Percentiles rank a stretch among this genome's conserved stretches.
phyloP scores from a whole-genome alignment of 2,888 invertebrate genomes.

The Mythimna impura region DNA sequence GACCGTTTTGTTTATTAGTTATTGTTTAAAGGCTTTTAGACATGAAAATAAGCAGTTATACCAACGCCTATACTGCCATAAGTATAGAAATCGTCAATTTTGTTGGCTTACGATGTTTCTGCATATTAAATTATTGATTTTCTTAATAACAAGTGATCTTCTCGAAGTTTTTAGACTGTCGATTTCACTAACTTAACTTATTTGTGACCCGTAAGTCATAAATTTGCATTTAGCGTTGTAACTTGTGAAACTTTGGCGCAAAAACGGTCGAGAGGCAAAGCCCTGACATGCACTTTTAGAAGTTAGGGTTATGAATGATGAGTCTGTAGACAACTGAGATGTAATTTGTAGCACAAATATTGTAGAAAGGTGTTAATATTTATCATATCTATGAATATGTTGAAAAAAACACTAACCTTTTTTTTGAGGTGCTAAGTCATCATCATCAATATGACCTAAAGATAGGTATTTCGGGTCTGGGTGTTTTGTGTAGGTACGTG shows the following conservation, averaged over 20 bases:
- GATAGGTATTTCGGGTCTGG: too few species aligned
- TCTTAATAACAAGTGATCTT: constrained; percentile 2
- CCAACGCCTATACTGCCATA: background rate
- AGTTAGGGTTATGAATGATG: constrained; percentile 40
- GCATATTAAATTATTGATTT: background rate
- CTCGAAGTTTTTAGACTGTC: constrained; percentile 3
- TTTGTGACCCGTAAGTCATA: constrained; percentile 36
- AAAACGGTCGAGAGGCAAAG: constrained; percentile 39
- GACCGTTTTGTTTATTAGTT: constrained; percentile 10
- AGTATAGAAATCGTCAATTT: background rate
- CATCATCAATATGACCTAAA: too few species aligned
- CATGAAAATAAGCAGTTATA: background rate
- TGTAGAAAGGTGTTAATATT: background rate
- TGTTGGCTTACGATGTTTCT: background rate
- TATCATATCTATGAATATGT: background rate
- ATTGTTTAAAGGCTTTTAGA: background rate
- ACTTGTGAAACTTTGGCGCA: constrained; percentile 42
- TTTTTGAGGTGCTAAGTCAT: too few species aligned
- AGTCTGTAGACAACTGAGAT: constrained; percentile 24
- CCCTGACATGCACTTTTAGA: constrained; percentile 48
- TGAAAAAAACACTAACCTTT: background rate
- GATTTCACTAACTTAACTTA: constrained; percentile 28
- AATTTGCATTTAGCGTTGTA: constrained; percentile 46
- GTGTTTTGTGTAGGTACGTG: too few species aligned
- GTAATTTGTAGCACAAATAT: background rate